Evolutionary conservation across 2,113 vertebrate genomes (phyloP).

Genomic region (Pteropus alecto): DNA sequence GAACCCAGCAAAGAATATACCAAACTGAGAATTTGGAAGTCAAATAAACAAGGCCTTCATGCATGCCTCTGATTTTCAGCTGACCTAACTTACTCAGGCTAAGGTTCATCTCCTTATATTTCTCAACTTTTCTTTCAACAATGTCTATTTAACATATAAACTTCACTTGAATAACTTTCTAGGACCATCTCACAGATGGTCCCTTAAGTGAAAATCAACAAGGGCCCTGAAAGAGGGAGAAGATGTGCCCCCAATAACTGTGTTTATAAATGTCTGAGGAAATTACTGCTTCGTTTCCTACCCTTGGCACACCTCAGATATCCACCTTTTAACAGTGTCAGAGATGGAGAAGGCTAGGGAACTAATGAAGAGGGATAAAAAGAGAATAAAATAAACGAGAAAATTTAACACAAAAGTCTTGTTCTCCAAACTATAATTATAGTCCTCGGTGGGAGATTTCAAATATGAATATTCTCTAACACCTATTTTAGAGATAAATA

Average conservation of each 20-base stretch:
- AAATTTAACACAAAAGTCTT: background rate
- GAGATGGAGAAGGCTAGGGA: background rate
- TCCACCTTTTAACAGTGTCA: background rate
- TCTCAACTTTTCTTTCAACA: background rate
- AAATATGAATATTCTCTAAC: background rate
- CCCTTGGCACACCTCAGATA: background rate
- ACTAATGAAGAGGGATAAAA: background rate
- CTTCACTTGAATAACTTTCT: background rate
- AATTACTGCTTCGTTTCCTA: background rate
- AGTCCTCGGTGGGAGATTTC: background rate
- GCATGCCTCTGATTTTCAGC: background rate
- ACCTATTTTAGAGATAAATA: background rate
- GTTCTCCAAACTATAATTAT: background rate
- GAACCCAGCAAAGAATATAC: background rate
- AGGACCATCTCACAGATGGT: background rate
- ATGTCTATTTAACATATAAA: background rate
- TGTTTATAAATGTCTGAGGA: background rate
- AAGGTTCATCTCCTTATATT: background rate
- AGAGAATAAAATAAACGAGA: background rate
- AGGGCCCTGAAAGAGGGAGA: background rate
- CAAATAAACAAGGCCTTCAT: background rate
- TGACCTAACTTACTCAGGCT: background rate
- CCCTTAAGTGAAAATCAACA: background rate
- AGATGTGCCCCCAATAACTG: rapidly evolving
- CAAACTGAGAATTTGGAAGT: background rate